These are phyloP conservation scores for Tipula unca DNA, from an alignment of 2,888 invertebrate species.

Conservation along the genomic window DNA sequence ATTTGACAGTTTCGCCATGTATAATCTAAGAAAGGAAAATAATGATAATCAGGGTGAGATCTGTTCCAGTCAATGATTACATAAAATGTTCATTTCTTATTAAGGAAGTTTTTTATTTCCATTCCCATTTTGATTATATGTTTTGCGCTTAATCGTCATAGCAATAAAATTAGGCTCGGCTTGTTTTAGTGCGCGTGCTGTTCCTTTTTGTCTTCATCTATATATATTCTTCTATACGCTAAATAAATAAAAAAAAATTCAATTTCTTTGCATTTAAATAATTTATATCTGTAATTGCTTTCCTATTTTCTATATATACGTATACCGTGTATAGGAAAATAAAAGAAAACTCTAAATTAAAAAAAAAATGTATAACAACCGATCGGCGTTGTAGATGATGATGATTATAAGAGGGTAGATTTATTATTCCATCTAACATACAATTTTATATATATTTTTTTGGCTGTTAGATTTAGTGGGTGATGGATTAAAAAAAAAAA, in stretches of 20 bases:
- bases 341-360: not conserved
- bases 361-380: not conserved
- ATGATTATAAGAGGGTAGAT: not conserved
- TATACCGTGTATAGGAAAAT: not conserved
- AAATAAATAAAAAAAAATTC: not conserved
- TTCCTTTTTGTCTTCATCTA: not conserved
- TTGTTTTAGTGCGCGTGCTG: not conserved
- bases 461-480: not conserved
- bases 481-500: not conserved
- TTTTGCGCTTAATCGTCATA: not conserved
- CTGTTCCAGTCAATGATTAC: not conserved
- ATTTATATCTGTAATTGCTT: not conserved
- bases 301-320: not conserved
- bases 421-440: not conserved
- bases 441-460: not conserved
- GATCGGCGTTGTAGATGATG: not conserved
- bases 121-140: not conserved
- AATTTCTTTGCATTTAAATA: not conserved
- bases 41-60: not conserved
- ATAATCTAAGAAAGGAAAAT: not conserved
- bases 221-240: too few relatives aligned
- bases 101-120: not conserved
- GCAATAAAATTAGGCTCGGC: not conserved
- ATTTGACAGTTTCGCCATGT: not conserved
- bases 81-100: not conserved